Conservation (phyloP, 2,797 vertebrate species). For the Aselliscus stoliczkanus region DNA sequence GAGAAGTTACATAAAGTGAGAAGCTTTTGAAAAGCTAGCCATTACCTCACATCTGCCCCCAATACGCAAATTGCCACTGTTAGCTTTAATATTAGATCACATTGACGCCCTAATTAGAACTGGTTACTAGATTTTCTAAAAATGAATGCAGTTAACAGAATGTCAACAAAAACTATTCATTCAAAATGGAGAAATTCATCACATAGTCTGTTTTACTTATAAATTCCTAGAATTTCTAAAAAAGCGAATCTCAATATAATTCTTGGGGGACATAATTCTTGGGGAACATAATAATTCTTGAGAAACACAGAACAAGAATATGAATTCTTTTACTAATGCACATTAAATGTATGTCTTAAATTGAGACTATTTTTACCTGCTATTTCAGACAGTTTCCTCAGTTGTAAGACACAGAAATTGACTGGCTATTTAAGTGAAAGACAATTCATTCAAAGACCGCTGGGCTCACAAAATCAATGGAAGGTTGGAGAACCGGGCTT, state of each 20-base stretch:
- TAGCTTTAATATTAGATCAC: background rate
- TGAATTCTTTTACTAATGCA: background rate
- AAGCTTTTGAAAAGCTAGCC: background rate
- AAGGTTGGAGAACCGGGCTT: background rate
- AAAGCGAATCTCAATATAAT: conserved; percentile 11
- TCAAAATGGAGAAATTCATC: background rate
- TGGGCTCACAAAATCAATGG: background rate
- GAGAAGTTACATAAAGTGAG: background rate
- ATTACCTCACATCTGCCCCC: background rate
- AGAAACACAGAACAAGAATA: background rate
- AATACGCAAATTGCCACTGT: background rate
- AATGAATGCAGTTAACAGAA: background rate
- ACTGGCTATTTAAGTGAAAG: background rate
- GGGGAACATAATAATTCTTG: background rate
- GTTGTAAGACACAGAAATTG: background rate
- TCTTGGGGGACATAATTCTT: background rate
- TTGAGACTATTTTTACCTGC: background rate
- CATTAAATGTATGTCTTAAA: background rate
- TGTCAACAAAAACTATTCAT: background rate
- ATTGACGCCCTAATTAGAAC: background rate
- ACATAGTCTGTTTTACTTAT: background rate
- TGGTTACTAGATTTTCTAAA: background rate
- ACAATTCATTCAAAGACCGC: background rate
- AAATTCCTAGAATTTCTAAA: conserved; percentile 15
- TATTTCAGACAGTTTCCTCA: background rate